A percentile compares a stretch with the other conserved stretches of the same genome.
phyloP scores from a whole-genome alignment of 2,797 vertebrate genomes.

The Cyclura pinguis region DNA sequence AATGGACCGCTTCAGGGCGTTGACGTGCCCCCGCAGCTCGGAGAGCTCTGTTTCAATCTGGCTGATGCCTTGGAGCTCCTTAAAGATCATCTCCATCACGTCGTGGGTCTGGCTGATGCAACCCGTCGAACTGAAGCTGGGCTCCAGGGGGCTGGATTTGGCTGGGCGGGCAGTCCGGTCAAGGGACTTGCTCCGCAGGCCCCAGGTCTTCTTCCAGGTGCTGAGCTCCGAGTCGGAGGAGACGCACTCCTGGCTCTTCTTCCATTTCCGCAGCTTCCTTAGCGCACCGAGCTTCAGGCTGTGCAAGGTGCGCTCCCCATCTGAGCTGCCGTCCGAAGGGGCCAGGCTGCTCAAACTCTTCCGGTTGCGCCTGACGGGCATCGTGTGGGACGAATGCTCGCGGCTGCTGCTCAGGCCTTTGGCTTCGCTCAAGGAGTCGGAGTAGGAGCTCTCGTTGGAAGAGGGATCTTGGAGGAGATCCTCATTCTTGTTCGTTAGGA shows the following conservation, averaged over 20 bases:
- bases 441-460: constrained; percentile 90
- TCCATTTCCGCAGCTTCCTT: constrained; percentile 96
- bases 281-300: constrained; percentile 93
- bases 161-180: constrained; percentile 93
- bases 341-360: constrained; percentile 97
- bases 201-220: constrained; percentile 94
- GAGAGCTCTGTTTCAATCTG: constrained; percentile 98
- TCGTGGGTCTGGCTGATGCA: constrained; percentile 98
- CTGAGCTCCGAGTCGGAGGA: constrained; percentile 98
- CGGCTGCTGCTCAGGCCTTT: constrained; percentile 85
- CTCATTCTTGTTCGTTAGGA: constrained; percentile 85
- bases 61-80: constrained; percentile 98
- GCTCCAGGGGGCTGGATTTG: constrained; percentile 90
- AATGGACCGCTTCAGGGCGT: constrained; percentile 97
- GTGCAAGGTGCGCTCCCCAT: constrained; percentile 94
- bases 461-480: constrained; percentile 87
- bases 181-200: constrained; percentile 96
- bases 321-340: constrained; percentile 96
- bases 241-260: constrained; percentile 97
- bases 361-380: constrained; percentile 96
- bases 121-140: constrained; percentile 94
- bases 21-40: constrained; percentile 96
- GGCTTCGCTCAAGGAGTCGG: constrained; percentile 90
- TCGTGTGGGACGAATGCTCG: constrained; percentile 87
- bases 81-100: constrained; percentile 99